phyloP scores from a whole-genome alignment of 30 jellyfish, hydroid and myxozoan genomes.

The Aurelia coerulea region DNA sequence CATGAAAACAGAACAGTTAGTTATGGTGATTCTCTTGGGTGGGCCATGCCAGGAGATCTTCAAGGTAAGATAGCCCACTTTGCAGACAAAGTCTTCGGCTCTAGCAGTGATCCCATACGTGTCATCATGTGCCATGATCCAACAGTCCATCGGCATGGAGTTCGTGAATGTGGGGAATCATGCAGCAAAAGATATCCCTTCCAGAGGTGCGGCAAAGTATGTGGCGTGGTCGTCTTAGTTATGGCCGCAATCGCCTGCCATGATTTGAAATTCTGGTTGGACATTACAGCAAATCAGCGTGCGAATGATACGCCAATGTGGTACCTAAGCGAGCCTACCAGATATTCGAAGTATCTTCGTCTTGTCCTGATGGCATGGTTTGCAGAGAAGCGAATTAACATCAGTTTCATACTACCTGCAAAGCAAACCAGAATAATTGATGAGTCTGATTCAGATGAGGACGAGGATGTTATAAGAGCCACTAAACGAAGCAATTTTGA shows the following conservation, averaged over 20 bases:
- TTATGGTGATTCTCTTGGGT: too few species aligned
- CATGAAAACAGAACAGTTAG: neutral
- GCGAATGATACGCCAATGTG: neutral
- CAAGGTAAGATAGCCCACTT: neutral
- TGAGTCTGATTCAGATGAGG: neutral
- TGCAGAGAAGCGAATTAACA: neutral
- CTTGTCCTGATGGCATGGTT: neutral
- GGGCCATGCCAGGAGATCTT: neutral
- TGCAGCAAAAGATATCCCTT: neutral
- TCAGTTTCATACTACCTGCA: neutral
- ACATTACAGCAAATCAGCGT: neutral
- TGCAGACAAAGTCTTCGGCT: neutral
- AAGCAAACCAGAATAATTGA: neutral
- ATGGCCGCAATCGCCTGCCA: neutral
- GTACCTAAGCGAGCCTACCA: neutral
- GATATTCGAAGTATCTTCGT: neutral
- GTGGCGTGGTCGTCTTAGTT: neutral
- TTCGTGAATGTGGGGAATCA: neutral
- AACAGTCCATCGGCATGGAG: neutral
- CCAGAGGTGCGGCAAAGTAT: neutral
- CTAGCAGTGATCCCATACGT: neutral
- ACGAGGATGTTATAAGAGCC: neutral
- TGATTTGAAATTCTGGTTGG: neutral
- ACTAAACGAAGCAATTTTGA: too few species aligned
- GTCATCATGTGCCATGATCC: neutral